phyloP scores from a whole-genome alignment of 2,797 vertebrate species.

The Malurus leucopterus region DNA sequence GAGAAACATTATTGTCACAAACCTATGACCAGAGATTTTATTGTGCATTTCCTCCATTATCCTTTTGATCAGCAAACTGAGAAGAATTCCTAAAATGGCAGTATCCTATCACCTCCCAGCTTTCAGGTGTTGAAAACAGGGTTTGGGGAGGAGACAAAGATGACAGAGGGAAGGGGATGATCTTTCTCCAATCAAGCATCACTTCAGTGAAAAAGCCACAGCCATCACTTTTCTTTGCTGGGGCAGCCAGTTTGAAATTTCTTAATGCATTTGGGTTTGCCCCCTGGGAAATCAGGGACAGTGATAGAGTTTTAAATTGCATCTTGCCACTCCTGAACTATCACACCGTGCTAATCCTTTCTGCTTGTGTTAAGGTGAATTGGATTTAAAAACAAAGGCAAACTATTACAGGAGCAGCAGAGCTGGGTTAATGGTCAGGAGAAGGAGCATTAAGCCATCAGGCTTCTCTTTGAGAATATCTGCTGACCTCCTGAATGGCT shows the following conservation, averaged over 20 bases:
- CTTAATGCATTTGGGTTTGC: not conserved
- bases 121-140: not conserved
- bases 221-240: not conserved
- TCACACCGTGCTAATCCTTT: rapidly evolving
- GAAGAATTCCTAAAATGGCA: not conserved
- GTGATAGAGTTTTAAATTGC: not conserved
- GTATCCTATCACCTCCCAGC: not conserved
- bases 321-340: not conserved
- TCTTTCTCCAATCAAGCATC: not conserved
- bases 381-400: not conserved
- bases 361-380: not conserved
- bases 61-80: not conserved
- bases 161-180: not conserved
- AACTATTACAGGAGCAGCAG: not conserved
- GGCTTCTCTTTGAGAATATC: not conserved
- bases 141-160: not conserved
- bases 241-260: not conserved
- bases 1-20: not conserved
- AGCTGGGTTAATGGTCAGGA: not conserved
- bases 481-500: not conserved
- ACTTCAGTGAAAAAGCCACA: not conserved
- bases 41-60: not conserved
- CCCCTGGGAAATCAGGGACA: constrained; percentile 37
- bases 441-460: not conserved
- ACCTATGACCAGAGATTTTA: not conserved